phyloP scores from a whole-genome alignment of 1,140 invertebrate genomes.

The Halesus radiatus region DNA sequence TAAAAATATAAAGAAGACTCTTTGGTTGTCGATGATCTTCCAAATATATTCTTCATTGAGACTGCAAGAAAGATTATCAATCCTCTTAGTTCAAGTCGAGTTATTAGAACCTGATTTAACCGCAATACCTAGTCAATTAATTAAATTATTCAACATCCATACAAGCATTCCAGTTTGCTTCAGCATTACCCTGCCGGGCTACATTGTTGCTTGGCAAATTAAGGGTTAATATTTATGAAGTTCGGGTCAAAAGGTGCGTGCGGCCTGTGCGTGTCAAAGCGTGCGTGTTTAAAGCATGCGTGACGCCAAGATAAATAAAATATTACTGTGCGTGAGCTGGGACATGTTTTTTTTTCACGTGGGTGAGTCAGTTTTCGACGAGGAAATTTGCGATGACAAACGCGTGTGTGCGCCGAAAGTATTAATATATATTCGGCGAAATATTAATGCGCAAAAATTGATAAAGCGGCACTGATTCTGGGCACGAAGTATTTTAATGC shows the following conservation, averaged over 20 bases:
- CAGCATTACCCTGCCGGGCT: too few species aligned
- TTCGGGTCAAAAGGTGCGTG: slow-evolving; percentile 4
- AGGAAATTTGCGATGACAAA: slow-evolving; percentile 16
- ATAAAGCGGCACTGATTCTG: neutral
- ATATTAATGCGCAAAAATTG: slow-evolving; percentile 21
- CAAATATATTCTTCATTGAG: too few species aligned
- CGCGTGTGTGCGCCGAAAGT: neutral
- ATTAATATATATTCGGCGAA: neutral
- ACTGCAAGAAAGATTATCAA: too few species aligned
- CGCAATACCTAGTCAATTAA: too few species aligned
- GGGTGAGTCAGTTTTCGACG: neutral
- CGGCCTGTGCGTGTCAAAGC: neutral
- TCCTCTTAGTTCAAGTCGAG: too few species aligned
- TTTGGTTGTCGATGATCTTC: too few species aligned
- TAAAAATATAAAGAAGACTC: too few species aligned
- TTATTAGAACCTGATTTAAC: too few species aligned
- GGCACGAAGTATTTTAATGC: neutral
- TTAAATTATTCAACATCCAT: too few species aligned
- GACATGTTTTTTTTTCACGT: slow-evolving; percentile 16
- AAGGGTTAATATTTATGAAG: slow-evolving; percentile 1
- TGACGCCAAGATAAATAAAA: slow-evolving; percentile 20
- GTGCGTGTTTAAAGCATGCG: slow-evolving; percentile 4
- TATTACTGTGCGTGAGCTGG: neutral
- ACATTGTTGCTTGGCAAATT: slow-evolving; percentile 2
- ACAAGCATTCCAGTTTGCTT: too few species aligned